Evolutionary conservation across 30 jellyfish, hydroid and myxozoan genomes (phyloP).

Genomic region (Hydractinia echinata): DNA sequence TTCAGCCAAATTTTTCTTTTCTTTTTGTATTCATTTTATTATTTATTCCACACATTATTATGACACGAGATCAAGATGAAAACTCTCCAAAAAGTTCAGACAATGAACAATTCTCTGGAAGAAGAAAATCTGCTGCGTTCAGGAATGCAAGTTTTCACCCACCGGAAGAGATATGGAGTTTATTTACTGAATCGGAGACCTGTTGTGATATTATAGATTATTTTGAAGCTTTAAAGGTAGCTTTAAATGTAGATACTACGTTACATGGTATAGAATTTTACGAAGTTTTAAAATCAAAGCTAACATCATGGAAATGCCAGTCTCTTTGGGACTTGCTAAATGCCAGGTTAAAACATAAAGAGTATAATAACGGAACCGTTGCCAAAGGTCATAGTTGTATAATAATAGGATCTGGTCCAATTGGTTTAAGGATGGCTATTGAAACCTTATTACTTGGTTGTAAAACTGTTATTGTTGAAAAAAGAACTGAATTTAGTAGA

Average conservation of each 20-base stretch:
- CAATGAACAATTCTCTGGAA: neutral
- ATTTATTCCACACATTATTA: too few relatives aligned
- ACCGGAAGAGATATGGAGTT: slow-evolving; percentile 64
- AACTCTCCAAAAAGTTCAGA: too few relatives aligned
- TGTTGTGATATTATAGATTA: slow-evolving; percentile 51
- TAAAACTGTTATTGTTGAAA: slow-evolving; percentile 73
- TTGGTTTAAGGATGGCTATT: slow-evolving; percentile 88
- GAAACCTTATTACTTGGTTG: slow-evolving; percentile 85
- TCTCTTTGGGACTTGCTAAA: slow-evolving; percentile 85
- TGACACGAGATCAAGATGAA: too few relatives aligned
- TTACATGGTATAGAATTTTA: slow-evolving; percentile 45
- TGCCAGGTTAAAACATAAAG: slow-evolving; percentile 63
- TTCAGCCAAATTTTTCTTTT: too few relatives aligned
- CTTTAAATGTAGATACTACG: slow-evolving; percentile 33
- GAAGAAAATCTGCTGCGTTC: slow-evolving; percentile 28
- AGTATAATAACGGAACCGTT: slow-evolving; percentile 66
- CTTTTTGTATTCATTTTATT: too few relatives aligned
- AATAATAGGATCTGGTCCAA: slow-evolving; percentile 89
- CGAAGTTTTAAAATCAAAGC: slow-evolving; percentile 44
- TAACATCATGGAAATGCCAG: slow-evolving; percentile 90
- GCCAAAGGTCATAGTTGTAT: slow-evolving; percentile 54
- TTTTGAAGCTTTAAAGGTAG: slow-evolving; percentile 31
- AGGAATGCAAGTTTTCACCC: slow-evolving; percentile 23
- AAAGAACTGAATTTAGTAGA: slow-evolving; percentile 63
- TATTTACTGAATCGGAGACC: slow-evolving; percentile 57